phyloP scores from a whole-genome alignment of 2,113 vertebrate genomes.

The Apaloderma vittatum region DNA sequence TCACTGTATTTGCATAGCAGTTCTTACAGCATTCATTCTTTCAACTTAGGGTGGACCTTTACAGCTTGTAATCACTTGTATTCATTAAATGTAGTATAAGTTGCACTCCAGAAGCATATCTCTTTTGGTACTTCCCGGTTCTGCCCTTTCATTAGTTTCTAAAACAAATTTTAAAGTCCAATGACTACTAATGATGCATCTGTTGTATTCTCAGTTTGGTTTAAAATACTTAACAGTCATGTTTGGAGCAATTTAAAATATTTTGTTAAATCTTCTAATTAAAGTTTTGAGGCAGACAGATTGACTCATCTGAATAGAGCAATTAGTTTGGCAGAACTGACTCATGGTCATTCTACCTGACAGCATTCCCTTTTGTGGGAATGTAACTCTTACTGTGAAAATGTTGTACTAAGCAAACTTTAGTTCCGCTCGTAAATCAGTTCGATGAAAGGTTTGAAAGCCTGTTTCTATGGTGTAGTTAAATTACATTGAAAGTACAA shows the following conservation, averaged over 20 bases:
- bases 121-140: background rate
- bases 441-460: constrained; percentile 47
- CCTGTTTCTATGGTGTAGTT: constrained; percentile 58
- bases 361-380: constrained; percentile 52
- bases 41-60: background rate
- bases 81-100: background rate
- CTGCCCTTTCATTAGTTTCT: background rate
- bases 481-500: constrained; percentile 54
- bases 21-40: background rate
- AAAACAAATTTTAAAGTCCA: background rate
- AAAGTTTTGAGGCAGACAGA: background rate
- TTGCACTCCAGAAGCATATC: background rate
- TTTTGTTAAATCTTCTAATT: background rate
- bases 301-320: background rate
- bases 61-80: background rate
- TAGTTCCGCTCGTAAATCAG: constrained; percentile 62
- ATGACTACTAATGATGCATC: background rate
- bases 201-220: background rate
- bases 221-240: background rate
- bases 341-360: constrained; percentile 68
- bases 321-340: constrained; percentile 16
- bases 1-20: background rate
- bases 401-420: constrained; percentile 35
- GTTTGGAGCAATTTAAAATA: background rate
- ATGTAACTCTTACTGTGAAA: constrained; percentile 63